A percentile compares a stretch with the other conserved stretches of the same genome.
Evolutionary conservation across 1,140 invertebrate species (phyloP).

Genomic region (Drosophila nikananu): DNA sequence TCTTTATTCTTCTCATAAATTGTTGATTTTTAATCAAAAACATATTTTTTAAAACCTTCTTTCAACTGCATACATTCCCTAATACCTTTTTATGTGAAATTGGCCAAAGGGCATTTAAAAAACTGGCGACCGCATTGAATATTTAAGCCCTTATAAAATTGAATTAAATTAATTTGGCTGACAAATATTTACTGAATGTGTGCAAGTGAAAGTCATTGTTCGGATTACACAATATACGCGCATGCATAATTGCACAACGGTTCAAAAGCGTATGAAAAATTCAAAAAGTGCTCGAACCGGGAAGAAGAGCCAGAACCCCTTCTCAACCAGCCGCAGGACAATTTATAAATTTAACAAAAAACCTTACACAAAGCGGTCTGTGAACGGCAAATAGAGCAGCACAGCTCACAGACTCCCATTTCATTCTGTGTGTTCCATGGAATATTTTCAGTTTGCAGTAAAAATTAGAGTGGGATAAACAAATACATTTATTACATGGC

Average conservation of each 20-base stretch:
- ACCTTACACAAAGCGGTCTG: constrained; percentile 62
- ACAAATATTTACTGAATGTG: constrained; percentile 26
- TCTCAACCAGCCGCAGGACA: constrained; percentile 68
- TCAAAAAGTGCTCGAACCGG: constrained; percentile 17
- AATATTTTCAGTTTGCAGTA: constrained; percentile 69
- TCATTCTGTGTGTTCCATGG: constrained; percentile 18
- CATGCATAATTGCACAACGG: constrained; percentile 30
- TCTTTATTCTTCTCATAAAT: neutral
- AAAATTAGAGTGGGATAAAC: constrained; percentile 81
- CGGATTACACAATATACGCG: constrained; percentile 22
- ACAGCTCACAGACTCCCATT: neutral
- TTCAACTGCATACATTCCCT: no score
- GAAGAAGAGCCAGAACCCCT: constrained; percentile 13
- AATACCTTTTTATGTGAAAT: neutral
- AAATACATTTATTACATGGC: constrained; percentile 83
- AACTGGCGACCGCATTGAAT: constrained; percentile 8
- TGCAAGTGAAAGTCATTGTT: constrained; percentile 46
- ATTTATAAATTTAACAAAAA: constrained; percentile 73
- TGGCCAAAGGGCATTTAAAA: neutral
- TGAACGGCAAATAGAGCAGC: constrained; percentile 58
- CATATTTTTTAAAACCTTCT: neutral
- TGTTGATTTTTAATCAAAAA: neutral
- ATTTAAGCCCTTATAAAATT: constrained; percentile 9
- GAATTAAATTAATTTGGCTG: constrained; percentile 29
- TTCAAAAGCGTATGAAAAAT: constrained; percentile 41